A percentile compares a stretch with the other conserved stretches of the same genome.
phyloP scores from a whole-genome alignment of 2,888 invertebrate genomes.

The Caenorhabditis angaria region DNA sequence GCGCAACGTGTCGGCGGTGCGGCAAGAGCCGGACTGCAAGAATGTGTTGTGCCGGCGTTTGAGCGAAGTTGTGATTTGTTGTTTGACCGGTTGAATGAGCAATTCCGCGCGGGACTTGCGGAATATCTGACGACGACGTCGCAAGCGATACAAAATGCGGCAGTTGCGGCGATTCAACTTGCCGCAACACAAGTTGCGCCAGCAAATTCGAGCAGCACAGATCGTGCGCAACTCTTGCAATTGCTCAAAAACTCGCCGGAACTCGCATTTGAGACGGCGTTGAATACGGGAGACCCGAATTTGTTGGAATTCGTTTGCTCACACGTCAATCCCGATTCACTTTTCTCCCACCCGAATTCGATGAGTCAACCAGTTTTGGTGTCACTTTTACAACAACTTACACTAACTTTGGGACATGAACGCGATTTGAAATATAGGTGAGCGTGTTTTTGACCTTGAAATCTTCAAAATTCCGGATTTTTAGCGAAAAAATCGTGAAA shows the following conservation, averaged over 20 bases:
- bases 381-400: constrained; percentile 86
- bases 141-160: constrained; percentile 20
- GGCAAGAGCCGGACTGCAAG: constrained; percentile 15
- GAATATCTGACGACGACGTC: constrained; percentile 14
- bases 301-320: constrained; percentile 88
- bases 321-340: constrained; percentile 82
- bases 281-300: constrained; percentile 86
- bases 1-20: constrained; percentile 28
- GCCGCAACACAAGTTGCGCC: constrained; percentile 13
- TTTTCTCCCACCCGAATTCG: constrained; percentile 72
- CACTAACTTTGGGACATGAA: constrained; percentile 54
- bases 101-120: constrained; percentile 86
- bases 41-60: constrained; percentile 57
- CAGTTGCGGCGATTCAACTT: constrained; percentile 24
- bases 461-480: no score
- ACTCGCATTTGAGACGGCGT: constrained; percentile 75
- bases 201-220: background rate
- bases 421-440: constrained; percentile 61
- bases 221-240: constrained; percentile 9
- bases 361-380: constrained; percentile 88
- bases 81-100: constrained; percentile 88
- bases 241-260: constrained; percentile 25
- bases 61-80: constrained; percentile 75
- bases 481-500: no score
- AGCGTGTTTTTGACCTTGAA: no score